Base-by-base conservation (phyloP, 2,797 vertebrate species). In the Pitangus sulphuratus region DNA sequence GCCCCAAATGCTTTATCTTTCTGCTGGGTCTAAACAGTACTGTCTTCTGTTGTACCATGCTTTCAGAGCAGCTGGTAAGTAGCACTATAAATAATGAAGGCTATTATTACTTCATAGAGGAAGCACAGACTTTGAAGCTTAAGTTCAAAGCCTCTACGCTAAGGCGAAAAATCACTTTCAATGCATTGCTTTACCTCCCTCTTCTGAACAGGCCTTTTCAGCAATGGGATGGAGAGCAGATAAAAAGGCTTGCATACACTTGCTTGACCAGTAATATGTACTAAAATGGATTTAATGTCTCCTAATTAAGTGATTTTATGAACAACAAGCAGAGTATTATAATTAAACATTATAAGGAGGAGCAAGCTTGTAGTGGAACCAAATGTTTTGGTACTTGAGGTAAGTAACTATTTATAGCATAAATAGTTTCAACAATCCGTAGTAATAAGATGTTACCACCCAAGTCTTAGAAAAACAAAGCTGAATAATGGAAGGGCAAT, bases 131-230 rank as follows among this genome's bases (percentile, higher is more conserved):
- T 92, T 94, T 96, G 88, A 93, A 94, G 75, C 37, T 89, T 84
- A 74, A 77, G 25, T 90, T 96, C 87, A 96, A 95, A 97, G 57
- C 24, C 42, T 88, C 72, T 47, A 8, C 62, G 68, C 5, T 45
- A 57, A 71, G 53, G 48, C 77, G 57, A 83, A 96, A 86, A 94
- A 89, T 37, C 71, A 57, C 31, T 87, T 91, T 92, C 33, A 37
- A 12, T 30, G 33, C 16, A 48, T 35, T 83, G 22, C 33, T 92
- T 89, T 65, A 42, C 21, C 11, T 70, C 14, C 78, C 12, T 69
- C 12, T 74, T 94, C 54, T 71, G 39, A 79, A 95, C 93, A 90
- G n/a, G 16, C 8, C 42, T 6, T 50, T 66, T 33, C 39, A 91
- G 15, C 56, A 77, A 45, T 1, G 5, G 50, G 28, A 68, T 50